Percentiles rank a stretch among this genome's conserved stretches.
phyloP scores from a whole-genome alignment of 2,113 vertebrate species.

The Ciconia boyciana region DNA sequence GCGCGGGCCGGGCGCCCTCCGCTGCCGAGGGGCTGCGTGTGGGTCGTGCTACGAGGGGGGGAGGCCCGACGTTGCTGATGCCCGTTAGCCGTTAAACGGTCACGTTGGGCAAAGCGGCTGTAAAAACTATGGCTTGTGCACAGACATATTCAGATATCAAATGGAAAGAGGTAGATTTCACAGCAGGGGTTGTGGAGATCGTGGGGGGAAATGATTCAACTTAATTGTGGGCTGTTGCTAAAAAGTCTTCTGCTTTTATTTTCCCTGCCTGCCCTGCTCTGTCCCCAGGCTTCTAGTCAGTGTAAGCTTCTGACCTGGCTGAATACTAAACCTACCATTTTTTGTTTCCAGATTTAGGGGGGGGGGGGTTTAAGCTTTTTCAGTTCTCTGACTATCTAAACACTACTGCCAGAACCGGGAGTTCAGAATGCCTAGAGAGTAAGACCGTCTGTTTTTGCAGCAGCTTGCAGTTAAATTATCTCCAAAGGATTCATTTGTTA shows the following conservation, averaged over 20 bases:
- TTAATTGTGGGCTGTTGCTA: fast-evolving
- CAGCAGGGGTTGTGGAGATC: background rate
- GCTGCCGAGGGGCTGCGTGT: no score
- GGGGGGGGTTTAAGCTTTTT: background rate
- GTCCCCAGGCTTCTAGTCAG: background rate
- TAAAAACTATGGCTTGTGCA: no score
- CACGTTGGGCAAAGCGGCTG: no score
- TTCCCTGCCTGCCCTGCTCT: background rate
- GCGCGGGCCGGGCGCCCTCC: background rate
- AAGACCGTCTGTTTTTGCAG: background rate
- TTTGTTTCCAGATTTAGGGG: background rate
- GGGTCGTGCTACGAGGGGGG: background rate
- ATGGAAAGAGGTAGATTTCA: background rate
- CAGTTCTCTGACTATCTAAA: background rate
- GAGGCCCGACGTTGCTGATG: no score
- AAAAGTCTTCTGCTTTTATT: no score
- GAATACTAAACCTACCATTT: no score
- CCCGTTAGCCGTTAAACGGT: no score
- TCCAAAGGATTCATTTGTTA: background rate
- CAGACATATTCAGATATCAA: no score
- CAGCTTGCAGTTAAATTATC: background rate
- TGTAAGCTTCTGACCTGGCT: background rate
- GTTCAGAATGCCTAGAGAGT: fast-evolving
- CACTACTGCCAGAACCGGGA: background rate
- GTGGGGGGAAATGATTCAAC: background rate